These are phyloP conservation scores for Priocnemis perturbator DNA, from an alignment of 2,888 invertebrate species.

Conservation along the genomic window DNA sequence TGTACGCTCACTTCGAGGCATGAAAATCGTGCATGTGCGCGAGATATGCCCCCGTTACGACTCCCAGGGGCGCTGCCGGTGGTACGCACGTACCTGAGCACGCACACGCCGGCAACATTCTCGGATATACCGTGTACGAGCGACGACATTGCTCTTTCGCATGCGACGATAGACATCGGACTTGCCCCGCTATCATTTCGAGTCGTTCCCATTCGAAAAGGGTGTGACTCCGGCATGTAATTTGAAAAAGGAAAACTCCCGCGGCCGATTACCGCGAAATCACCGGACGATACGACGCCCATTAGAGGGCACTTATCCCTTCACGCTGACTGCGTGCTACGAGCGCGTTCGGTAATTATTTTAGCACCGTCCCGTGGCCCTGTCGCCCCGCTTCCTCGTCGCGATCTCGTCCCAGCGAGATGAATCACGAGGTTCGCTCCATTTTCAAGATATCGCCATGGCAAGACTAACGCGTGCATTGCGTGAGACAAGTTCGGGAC, in stretches of 20 bases:
- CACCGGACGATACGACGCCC: constrained; percentile 59
- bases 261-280: constrained; percentile 64
- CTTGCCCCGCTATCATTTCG: constrained; percentile 65
- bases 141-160: constrained; percentile 66
- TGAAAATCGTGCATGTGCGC: constrained; percentile 44
- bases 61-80: constrained; percentile 36
- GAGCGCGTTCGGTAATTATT: constrained; percentile 38
- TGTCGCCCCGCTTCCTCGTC: constrained; percentile 11
- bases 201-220: constrained; percentile 67
- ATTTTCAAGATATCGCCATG: too few species aligned
- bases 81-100: not conserved
- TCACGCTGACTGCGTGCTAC: constrained; percentile 42
- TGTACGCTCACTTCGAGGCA: not conserved
- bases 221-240: constrained; percentile 67
- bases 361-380: constrained; percentile 30
- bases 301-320: constrained; percentile 51
- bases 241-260: constrained; percentile 51
- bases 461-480: too few species aligned
- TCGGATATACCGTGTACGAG: constrained; percentile 5
- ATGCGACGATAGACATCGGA: constrained; percentile 67
- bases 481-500: too few species aligned
- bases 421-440: too few species aligned
- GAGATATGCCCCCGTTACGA: constrained; percentile 45
- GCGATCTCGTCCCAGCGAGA: too few species aligned
- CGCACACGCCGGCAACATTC: constrained; percentile 15